Evolutionary conservation across 2,113 vertebrate species (phyloP), one percentile per base, ranked within the genome.

Genomic region (Clarias gariepinus): DNA sequence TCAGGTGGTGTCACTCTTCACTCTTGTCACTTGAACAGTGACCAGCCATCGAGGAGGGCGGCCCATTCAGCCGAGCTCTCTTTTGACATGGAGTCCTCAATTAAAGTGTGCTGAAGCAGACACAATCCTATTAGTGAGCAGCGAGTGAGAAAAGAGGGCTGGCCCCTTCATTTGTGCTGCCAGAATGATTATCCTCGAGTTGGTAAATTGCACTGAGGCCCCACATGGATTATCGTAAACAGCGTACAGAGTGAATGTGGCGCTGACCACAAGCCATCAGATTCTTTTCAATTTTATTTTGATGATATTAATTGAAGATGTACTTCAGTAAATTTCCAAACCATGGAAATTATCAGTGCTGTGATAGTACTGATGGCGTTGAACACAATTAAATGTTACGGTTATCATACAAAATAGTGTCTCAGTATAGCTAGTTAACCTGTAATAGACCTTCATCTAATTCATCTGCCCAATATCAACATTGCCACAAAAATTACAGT

Each of bases 91-190:
- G 94, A 96, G 91, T 93, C 96, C 97, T 96, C 96, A 96, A 96
- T 96, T 97, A 96, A 94, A 95, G 96, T 90, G 94, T 96, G 95
- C 95, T 96, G 95, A 96, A 96, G 96, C 96, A 96, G 95, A 96
- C 94, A 96, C 95, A 96, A 96, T 96, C 95, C 95, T 96, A 96
- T 97, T 97, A 97, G 96, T 91, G 96, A 95, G 87, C 82, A 68
- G 80, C 60, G 82, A 80, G 86, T 87, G 86, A 89, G 83, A 89
- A 89, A 85, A 87, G 86, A 89, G 89, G 86, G 94, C 95, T 92
- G 89, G 92, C 94, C 94, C 94, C 94, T 95, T 94, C 95, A 95
- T 95, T 94, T 90, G 95, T 94, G 93, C 93, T 95, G 95, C 92
- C 94, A 93, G 95, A 96, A 96, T 95, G 96, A 96, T 97, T 97